phyloP scores from a whole-genome alignment of 2,888 invertebrate genomes.

The Perizoma flavofasciatum region DNA sequence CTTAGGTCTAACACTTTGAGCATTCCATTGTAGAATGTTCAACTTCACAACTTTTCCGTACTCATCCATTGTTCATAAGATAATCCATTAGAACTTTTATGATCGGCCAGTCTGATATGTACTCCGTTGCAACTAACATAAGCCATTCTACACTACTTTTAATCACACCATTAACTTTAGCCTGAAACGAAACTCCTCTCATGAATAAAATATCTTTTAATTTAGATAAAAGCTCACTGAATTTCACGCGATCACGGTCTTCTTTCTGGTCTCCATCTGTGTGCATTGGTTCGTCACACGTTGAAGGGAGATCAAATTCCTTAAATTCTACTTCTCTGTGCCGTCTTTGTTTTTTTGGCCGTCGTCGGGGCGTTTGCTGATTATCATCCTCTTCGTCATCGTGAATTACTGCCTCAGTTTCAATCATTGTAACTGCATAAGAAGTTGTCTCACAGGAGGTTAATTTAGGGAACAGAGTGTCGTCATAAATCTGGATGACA shows the following conservation, averaged over 20 bases:
- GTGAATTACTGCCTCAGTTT: no score
- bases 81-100: not conserved
- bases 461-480: no score
- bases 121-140: not conserved
- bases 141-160: not conserved
- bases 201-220: not conserved
- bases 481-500: no score
- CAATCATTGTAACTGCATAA: not conserved
- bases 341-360: not conserved
- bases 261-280: no score
- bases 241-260: no score
- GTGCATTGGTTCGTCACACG: not conserved
- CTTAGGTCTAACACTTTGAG: not conserved
- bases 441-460: no score
- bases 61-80: not conserved
- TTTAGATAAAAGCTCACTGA: no score
- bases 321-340: not conserved
- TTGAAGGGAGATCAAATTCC: not conserved
- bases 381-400: no score
- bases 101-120: not conserved
- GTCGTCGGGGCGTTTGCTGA: not conserved
- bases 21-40: not conserved
- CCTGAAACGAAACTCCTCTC: not conserved
- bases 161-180: not conserved
- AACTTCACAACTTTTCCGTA: not conserved